These are phyloP conservation scores for Hydraecia micacea DNA, from an alignment of 2,888 invertebrate genomes.

Conservation along the genomic window DNA sequence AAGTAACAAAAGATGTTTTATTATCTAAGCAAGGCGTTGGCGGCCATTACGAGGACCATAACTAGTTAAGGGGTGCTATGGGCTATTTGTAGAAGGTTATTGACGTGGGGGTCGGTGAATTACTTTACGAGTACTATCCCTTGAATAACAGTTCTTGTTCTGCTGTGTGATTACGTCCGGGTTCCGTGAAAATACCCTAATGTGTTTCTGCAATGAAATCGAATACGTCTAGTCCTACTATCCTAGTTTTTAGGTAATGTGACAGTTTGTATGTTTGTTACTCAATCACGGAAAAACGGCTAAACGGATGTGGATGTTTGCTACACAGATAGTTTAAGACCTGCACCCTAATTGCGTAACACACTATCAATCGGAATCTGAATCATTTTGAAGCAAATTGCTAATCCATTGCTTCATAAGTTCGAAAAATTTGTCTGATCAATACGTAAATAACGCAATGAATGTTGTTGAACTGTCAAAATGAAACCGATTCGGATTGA, in stretches of 20 bases:
- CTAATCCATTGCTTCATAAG: no score
- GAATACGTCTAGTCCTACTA: not conserved
- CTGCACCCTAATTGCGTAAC: no score
- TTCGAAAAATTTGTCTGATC: no score
- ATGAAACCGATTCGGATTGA: no score
- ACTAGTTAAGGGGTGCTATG: conserved; percentile 65
- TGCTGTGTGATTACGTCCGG: not conserved
- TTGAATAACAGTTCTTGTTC: conserved; percentile 31
- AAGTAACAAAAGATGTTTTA: conserved; percentile 72
- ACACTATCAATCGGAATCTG: no score
- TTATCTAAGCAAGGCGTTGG: conserved; percentile 75
- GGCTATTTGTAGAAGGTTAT: conserved; percentile 59
- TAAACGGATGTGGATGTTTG: not conserved
- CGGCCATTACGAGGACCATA: conserved; percentile 73
- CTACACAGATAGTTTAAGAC: no score
- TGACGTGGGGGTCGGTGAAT: conserved; percentile 57
- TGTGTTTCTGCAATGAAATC: not conserved
- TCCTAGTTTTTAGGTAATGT: not conserved
- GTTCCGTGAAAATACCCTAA: not conserved
- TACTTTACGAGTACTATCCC: conserved; percentile 12
- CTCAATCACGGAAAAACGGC: not conserved
- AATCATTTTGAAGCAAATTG: no score
- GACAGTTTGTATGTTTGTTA: not conserved
- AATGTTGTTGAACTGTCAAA: no score
- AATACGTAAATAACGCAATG: no score